Percentiles rank a stretch among this genome's conserved stretches.
These are phyloP conservation scores for Papilio aristodemus DNA, from an alignment of 1,140 invertebrate genomes.

Conservation along the genomic window DNA sequence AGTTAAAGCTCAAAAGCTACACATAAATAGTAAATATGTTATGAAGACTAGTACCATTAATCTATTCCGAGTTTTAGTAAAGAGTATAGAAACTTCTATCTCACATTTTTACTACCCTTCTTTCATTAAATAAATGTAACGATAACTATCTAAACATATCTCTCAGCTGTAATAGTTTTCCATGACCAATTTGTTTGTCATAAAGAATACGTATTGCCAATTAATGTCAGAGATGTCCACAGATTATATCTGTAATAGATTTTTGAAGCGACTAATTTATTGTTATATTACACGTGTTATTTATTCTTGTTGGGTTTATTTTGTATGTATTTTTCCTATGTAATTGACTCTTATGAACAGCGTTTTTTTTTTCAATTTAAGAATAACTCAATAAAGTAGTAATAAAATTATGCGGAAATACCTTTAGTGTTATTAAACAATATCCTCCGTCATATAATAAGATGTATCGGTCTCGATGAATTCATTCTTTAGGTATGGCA, in stretches of 20 bases:
- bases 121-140: too few species aligned
- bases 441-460: neutral
- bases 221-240: slow-evolving; percentile 2
- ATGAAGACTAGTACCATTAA: too few species aligned
- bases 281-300: neutral
- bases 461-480: neutral
- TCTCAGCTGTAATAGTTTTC: neutral
- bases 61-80: too few species aligned
- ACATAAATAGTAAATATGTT: too few species aligned
- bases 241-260: neutral
- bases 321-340: too few species aligned
- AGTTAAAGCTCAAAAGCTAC: too few species aligned
- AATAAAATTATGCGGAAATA: neutral
- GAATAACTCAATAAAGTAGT: too few species aligned
- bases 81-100: too few species aligned
- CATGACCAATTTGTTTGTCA: neutral
- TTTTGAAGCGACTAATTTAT: neutral
- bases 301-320: too few species aligned
- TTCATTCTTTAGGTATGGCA: neutral
- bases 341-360: too few species aligned
- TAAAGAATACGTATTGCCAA: slow-evolving; percentile 7
- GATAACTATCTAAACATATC: neutral
- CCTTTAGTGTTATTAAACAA: neutral
- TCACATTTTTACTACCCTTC: too few species aligned
- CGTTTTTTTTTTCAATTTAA: too few species aligned